These are phyloP conservation scores for Anadara kagoshimensis DNA, from an alignment of 1,140 invertebrate genomes.

Conservation along the genomic window DNA sequence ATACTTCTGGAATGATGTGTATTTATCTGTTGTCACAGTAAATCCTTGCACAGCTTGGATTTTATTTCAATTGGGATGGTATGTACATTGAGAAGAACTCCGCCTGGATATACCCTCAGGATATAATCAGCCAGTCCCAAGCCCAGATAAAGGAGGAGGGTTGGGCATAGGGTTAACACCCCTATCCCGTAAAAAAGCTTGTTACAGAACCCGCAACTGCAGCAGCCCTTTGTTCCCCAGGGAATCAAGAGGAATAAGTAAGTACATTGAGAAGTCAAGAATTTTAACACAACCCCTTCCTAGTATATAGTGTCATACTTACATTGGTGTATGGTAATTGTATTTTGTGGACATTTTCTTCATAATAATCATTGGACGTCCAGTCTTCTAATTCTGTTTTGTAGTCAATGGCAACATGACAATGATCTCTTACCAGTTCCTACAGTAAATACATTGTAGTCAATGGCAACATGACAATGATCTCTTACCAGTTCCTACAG, in stretches of 20 bases:
- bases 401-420: slow-evolving; percentile 86
- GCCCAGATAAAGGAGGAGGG: no score
- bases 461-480: slow-evolving; percentile 87
- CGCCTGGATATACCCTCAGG: no score
- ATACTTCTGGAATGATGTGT: no score
- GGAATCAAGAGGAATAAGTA: no score
- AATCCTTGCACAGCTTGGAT: not conserved
- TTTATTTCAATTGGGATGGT: not conserved
- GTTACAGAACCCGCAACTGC: no score
- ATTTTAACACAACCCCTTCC: not conserved
- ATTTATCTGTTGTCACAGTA: not conserved
- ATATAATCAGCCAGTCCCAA: no score
- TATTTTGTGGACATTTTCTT: slow-evolving; percentile 87
- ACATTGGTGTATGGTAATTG: slow-evolving; percentile 83
- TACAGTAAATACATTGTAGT: slow-evolving; percentile 72
- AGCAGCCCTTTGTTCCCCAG: no score
- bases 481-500: slow-evolving; percentile 86
- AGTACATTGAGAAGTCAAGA: not conserved
- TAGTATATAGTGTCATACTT: not conserved
- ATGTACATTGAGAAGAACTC: not conserved
- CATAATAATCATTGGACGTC: slow-evolving; percentile 88
- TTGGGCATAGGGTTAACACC: no score
- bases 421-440: slow-evolving; percentile 89
- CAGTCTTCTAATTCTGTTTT: slow-evolving; percentile 86
- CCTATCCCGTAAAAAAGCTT: no score